phyloP scores from a whole-genome alignment of 2,888 invertebrate genomes.

The Caenorhabditis sp. region DNA sequence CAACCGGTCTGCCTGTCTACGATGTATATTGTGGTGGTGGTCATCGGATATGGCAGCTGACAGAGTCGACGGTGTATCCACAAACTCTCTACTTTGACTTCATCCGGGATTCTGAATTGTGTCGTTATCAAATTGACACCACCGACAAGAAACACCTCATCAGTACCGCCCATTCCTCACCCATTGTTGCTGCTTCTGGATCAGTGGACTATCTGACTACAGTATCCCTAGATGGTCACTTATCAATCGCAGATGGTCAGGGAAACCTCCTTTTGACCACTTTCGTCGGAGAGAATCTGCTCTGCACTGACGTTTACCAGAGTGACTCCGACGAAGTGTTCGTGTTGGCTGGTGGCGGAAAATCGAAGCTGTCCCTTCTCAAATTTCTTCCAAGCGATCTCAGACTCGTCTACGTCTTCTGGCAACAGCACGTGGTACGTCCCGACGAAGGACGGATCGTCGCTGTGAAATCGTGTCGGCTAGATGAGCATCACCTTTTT shows the following conservation, averaged over 20 bases:
- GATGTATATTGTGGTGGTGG: conserved; percentile 61
- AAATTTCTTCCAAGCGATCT: conserved; percentile 10
- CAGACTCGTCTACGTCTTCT: conserved; percentile 15
- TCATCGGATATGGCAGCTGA: conserved; percentile 45
- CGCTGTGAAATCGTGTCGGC: neutral
- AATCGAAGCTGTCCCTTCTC: conserved; percentile 16
- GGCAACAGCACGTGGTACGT: neutral
- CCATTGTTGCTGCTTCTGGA: conserved; percentile 43
- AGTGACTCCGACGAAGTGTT: neutral
- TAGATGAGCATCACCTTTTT: neutral
- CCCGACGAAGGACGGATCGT: conserved; percentile 50
- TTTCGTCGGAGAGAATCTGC: conserved; percentile 50
- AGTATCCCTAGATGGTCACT: conserved; percentile 49
- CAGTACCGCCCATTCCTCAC: conserved; percentile 35
- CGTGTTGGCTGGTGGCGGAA: conserved; percentile 42
- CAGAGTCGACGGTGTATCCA: neutral
- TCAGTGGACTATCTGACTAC: conserved; percentile 29
- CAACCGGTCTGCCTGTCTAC: conserved; percentile 11
- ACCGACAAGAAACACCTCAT: neutral
- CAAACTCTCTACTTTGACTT: conserved; percentile 40
- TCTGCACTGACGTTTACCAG: conserved; percentile 36
- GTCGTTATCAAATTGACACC: conserved; percentile 25
- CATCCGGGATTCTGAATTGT: conserved; percentile 6
- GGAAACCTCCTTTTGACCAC: conserved; percentile 11
- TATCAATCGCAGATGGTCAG: conserved; percentile 4